Evolutionary conservation across 2,113 vertebrate genomes (phyloP), one percentile per base, ranked within the genome.

Genomic region (Anolis sagrei): DNA sequence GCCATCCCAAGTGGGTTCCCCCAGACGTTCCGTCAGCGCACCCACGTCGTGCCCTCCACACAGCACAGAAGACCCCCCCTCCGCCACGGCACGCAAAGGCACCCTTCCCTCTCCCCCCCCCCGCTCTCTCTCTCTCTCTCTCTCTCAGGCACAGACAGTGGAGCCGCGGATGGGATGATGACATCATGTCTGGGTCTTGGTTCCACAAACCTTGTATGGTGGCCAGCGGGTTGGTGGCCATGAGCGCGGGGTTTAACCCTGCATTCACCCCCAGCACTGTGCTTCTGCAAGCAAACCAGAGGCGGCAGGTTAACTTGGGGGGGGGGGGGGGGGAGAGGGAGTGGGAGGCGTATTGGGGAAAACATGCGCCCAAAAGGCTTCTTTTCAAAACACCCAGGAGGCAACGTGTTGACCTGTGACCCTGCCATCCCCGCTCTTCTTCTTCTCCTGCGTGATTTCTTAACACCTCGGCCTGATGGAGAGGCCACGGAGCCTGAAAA

Each of bases 201-300:
- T 87, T 70, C 88, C 95, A 98, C 97, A 97, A 96, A 98, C 97
- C 97, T 98, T 98, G 98, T 93, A 98, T 97, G 88, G 98, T 98
- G 93, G 97, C 98, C 95, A 98, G 95, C 93, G 97, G 97, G 97
- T 98, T 98, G 96, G 96, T 97, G 96, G 96, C 96, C 96, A 98
- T 97, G 91, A 98, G 97, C 91, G 97, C 97, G 94, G 97, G 96
- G 96, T 96, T 98, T 96, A 98, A 97, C 96, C 98, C 98, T 90
- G 97, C 97, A 97, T 97, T 97, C 96, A 98, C 96, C 96, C 97
- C 97, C 95, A 98, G 97, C 97, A 98, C 95, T 95, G 97, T 97
- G 96, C 98, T 98, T 97, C 98, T 98, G 97, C 93, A 95, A 91
- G 93, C 93, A 95, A 95, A 95, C 93, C 94, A 94, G 92, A 93